Evolutionary conservation across 2,888 invertebrate genomes (phyloP).

Genomic region (Andrena bicolor): DNA sequence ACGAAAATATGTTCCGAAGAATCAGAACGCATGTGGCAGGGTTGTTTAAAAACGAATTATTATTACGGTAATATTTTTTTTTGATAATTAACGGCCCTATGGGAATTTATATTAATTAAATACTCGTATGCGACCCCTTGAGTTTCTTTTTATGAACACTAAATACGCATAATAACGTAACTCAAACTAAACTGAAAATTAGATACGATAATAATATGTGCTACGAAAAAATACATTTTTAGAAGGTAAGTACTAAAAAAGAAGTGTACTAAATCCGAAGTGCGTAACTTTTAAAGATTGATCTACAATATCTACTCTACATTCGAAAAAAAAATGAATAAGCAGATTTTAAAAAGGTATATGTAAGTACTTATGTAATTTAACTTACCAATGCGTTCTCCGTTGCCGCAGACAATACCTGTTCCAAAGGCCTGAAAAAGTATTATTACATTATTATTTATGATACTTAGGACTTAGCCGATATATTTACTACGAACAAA

Average conservation of each 20-base stretch:
- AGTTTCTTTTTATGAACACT: not conserved
- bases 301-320: not conserved
- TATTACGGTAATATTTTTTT: not conserved
- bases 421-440: conserved; percentile 75
- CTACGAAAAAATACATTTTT: not conserved
- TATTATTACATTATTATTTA: conserved; percentile 40
- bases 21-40: not conserved
- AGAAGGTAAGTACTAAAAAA: not conserved
- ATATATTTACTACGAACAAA: not conserved
- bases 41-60: not conserved
- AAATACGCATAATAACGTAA: not conserved
- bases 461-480: not conserved
- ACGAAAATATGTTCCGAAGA: conserved; percentile 12
- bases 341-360: too few species aligned
- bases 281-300: conserved; percentile 6
- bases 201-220: not conserved
- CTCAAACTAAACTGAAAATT: too few species aligned
- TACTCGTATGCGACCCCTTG: too few species aligned
- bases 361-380: conserved; percentile 23
- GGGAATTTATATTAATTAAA: not conserved
- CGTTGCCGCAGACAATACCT: conserved; percentile 74
- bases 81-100: not conserved
- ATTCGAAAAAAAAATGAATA: conserved; percentile 20
- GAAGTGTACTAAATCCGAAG: not conserved
- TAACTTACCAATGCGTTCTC: conserved; percentile 77